phyloP scores from a whole-genome alignment of 2,797 vertebrate genomes.

The Malacoraja senta region DNA sequence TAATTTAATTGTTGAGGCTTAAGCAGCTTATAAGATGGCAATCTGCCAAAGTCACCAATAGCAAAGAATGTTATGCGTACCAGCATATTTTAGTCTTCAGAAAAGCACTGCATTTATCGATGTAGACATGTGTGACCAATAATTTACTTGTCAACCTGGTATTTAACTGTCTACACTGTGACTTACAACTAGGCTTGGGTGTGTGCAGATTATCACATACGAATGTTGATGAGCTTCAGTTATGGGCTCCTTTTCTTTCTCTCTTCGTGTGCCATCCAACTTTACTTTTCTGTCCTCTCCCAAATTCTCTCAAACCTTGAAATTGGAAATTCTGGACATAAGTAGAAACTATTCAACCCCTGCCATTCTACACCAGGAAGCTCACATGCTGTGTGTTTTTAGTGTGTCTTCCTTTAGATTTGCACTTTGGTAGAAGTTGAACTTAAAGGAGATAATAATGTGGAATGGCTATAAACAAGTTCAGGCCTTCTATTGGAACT shows the following conservation, averaged over 20 bases:
- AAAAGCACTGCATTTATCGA: not conserved
- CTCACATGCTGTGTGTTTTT: not conserved
- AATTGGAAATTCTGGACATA: not conserved
- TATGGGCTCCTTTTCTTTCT: not conserved
- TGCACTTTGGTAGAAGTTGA: not conserved
- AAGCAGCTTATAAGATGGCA: no score
- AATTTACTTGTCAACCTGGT: not conserved
- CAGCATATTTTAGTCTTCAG: no score
- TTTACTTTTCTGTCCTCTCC: not conserved
- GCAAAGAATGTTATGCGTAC: no score
- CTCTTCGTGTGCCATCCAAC: not conserved
- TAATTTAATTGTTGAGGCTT: no score
- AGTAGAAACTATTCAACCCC: not conserved
- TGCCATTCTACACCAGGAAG: not conserved
- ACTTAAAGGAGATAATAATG: not conserved
- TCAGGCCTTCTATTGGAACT: not conserved
- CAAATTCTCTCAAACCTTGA: not conserved
- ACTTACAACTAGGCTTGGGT: not conserved
- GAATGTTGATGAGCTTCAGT: not conserved
- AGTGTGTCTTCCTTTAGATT: not conserved
- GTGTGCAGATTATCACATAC: not conserved
- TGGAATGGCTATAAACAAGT: not conserved
- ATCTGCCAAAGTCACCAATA: no score
- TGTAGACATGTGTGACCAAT: not conserved
- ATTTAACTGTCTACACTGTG: slow-evolving; percentile 9